phyloP scores from a whole-genome alignment of 2,888 invertebrate genomes.

The Pemphredon lugubris region DNA sequence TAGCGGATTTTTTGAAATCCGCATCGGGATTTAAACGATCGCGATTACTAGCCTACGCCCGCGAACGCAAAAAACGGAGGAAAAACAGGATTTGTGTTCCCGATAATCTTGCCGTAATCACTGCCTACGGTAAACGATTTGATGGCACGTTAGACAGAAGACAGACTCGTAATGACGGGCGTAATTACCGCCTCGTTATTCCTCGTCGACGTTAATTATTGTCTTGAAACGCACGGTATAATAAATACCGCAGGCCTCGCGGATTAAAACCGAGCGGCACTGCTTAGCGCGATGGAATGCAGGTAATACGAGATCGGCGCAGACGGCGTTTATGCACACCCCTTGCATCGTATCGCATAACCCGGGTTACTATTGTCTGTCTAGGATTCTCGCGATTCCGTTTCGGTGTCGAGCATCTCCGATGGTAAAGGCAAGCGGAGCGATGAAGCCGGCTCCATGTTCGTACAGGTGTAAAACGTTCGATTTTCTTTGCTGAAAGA shows the following conservation, averaged over 20 bases:
- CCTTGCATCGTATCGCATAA: constrained; percentile 55
- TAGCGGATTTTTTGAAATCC: too few relatives aligned
- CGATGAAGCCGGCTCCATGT: too few relatives aligned
- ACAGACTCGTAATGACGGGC: constrained; percentile 19
- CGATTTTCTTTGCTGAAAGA: too few relatives aligned
- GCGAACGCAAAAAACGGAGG: too few relatives aligned
- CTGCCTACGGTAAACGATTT: neutral
- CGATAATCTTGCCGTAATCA: constrained; percentile 10
- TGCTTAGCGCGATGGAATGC: constrained; percentile 59
- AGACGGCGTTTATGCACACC: constrained; percentile 53
- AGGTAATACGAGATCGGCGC: constrained; percentile 58
- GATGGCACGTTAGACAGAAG: constrained; percentile 4
- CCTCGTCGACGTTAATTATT: constrained; percentile 25
- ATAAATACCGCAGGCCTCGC: constrained; percentile 19
- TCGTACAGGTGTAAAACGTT: too few relatives aligned
- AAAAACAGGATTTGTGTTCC: neutral
- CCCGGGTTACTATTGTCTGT: constrained; percentile 25
- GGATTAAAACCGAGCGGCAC: constrained; percentile 38
- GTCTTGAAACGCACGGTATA: constrained; percentile 14
- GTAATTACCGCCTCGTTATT: constrained; percentile 18
- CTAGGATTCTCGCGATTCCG: constrained; percentile 29
- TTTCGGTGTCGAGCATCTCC: constrained; percentile 26
- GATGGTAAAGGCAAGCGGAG: too few relatives aligned
- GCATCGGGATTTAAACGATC: too few relatives aligned
- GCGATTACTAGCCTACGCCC: too few relatives aligned